These are phyloP conservation scores for Halcyon smyrnensis DNA, from an alignment of 2,797 vertebrate genomes.

Conservation along the genomic window DNA sequence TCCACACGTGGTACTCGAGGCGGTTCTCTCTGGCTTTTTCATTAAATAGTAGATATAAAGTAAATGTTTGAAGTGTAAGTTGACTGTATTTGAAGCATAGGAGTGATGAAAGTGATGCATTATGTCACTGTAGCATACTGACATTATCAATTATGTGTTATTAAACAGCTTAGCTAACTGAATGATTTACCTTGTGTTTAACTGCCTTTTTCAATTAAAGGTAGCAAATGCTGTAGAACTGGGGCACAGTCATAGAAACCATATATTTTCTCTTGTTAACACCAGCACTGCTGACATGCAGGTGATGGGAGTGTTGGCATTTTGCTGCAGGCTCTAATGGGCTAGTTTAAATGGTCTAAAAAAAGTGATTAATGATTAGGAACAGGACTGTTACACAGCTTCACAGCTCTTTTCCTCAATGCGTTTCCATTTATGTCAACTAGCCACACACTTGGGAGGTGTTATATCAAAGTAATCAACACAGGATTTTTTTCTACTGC, in stretches of 20 bases:
- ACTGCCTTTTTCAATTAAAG: constrained; percentile 81
- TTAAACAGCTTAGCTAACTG: constrained; percentile 76
- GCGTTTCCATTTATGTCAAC: constrained; percentile 63
- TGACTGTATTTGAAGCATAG: constrained; percentile 43
- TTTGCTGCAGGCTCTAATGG: constrained; percentile 76
- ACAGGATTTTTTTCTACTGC: constrained; percentile 25
- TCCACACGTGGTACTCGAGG: neutral
- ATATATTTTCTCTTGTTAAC: constrained; percentile 80
- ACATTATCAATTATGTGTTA: constrained; percentile 77
- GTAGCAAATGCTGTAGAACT: constrained; percentile 70
- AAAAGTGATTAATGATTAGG: constrained; percentile 72
- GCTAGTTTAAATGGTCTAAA: constrained; percentile 69
- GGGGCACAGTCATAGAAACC: constrained; percentile 63
- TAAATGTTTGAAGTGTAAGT: constrained; percentile 45
- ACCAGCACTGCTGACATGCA: constrained; percentile 61
- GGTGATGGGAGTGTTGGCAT: constrained; percentile 66
- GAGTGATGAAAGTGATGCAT: constrained; percentile 74
- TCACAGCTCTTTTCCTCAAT: constrained; percentile 46
- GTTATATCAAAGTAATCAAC: constrained; percentile 52
- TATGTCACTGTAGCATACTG: constrained; percentile 65
- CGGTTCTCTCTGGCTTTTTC: constrained; percentile 6
- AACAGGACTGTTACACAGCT: constrained; percentile 51
- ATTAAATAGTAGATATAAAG: constrained; percentile 43
- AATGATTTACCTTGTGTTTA: constrained; percentile 79
- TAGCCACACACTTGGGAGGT: constrained; percentile 52